These are phyloP conservation scores for Lepetodrilus schrolli DNA, from an alignment of 2,888 invertebrate genomes.

Conservation along the genomic window DNA sequence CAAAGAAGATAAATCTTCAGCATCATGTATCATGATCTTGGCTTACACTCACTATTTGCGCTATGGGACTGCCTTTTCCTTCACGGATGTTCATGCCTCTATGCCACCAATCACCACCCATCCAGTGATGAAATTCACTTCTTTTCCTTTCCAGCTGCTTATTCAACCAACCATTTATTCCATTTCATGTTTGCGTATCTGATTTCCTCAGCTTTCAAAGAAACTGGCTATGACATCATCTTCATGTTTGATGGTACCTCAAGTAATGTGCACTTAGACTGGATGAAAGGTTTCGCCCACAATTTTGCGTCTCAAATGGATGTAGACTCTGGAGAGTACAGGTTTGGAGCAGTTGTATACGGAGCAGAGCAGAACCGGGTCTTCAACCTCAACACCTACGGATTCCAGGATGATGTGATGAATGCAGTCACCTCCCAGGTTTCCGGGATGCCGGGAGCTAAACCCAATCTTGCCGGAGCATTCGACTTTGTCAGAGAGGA, in stretches of 20 bases:
- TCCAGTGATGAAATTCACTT: no score
- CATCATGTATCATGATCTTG: no score
- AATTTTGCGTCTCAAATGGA: conserved; percentile 44
- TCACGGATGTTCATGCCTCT: no score
- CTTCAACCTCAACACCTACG: conserved; percentile 49
- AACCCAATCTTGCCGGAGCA: conserved; percentile 49
- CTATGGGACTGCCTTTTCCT: no score
- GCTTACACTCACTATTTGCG: no score
- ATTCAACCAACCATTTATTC: no score
- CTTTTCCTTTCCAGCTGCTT: no score
- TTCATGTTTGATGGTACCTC: conserved; percentile 60
- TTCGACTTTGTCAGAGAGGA: conserved; percentile 42
- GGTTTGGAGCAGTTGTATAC: conserved; percentile 58
- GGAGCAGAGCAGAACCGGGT: conserved; percentile 35
- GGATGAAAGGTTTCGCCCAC: conserved; percentile 45
- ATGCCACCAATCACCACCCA: no score
- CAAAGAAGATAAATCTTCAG: no score
- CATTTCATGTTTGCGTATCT: no score
- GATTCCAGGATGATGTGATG: not conserved
- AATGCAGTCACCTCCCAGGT: not conserved
- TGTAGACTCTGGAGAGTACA: conserved; percentile 51
- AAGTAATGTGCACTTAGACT: conserved; percentile 41
- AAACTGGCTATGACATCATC: conserved; percentile 50
- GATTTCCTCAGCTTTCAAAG: conserved; percentile 28
- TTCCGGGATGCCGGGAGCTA: not conserved